A percentile compares a stretch with the other conserved stretches of the same genome.
Evolutionary conservation across 2,888 invertebrate species (phyloP).

Genomic region (Aphelenchoides bicaudatus): DNA sequence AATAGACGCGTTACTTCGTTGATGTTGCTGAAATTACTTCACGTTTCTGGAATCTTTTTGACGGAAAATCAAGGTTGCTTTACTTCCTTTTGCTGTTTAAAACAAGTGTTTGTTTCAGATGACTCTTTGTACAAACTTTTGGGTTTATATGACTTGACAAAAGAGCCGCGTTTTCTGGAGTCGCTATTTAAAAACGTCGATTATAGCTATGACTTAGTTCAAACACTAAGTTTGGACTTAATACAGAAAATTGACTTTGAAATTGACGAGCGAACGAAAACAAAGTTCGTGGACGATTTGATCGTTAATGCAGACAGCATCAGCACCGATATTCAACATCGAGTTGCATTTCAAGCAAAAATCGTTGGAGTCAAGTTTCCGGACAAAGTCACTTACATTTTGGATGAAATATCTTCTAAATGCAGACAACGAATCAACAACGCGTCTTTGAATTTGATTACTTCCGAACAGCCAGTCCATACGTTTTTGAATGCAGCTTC

Average conservation of each 20-base stretch:
- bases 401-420: not conserved
- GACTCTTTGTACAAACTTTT: not conserved
- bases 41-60: slow-evolving; percentile 6
- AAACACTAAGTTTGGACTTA: not conserved
- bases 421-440: not conserved
- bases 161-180: not conserved
- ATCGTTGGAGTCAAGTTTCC: slow-evolving; percentile 1
- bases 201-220: slow-evolving; percentile 6
- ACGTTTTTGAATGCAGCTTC: slow-evolving; percentile 11
- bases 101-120: not conserved
- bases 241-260: not conserved
- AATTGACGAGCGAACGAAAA: not conserved
- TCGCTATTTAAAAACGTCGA: not conserved
- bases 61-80: slow-evolving; percentile 12
- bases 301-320: not conserved
- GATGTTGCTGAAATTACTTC: slow-evolving; percentile 2
- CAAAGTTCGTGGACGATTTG: not conserved
- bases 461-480: slow-evolving; percentile 1
- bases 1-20: slow-evolving; percentile 9
- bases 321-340: slow-evolving; percentile 4
- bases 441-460: not conserved
- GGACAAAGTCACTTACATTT: not conserved
- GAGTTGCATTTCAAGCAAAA: slow-evolving; percentile 5
- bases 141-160: not conserved
- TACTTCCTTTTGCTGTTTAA: no score